Evolutionary conservation across 2,113 vertebrate genomes (phyloP), one percentile per base, ranked within the genome.

Genomic region (Terrapene triunguis): DNA sequence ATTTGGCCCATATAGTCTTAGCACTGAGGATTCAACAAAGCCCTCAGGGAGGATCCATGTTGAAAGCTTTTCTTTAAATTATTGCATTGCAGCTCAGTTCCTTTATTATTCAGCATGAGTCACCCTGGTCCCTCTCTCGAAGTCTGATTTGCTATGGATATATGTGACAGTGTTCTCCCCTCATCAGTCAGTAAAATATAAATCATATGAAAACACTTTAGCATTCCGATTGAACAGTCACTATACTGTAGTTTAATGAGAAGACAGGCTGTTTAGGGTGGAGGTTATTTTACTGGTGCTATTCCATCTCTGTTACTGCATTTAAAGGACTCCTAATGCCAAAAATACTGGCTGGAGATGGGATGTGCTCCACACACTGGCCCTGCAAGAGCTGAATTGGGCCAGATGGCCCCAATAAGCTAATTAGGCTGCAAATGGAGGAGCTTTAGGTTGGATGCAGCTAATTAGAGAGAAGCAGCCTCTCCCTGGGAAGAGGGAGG

Each of bases 101-200:
- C 48, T 92, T 78, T 65, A 32, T 88, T 89, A 84, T 89, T 96
- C 47, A 74, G 53, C 50, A 78, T 84, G 89, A 93, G 22, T 94
- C 88, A 92, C 14, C 1, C 11, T 84, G 44, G 84, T 89, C 76
- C 54, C 57, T 62, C 6, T 74, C 87, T 72, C 87, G 80, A 90
- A 84, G 13, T 54, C 85, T 78, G 32, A 47, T 83, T 80, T 92
- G 62, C 29, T 72, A 80, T 88, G 10, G 29, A 10, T 57, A 48
- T 84, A 8, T 78, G 17, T 14, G 27, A 0, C 47, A 93, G 91
- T 85, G 27, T 32, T 83, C 24, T 95, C 83, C 82, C 74, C 59
- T 93, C 8, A 24, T 25, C 90, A 94, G 94, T 85, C 76, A 88
- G 80, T 89, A 50, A 92, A 88, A 91, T 8, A 22, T 42, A 38